Base-by-base conservation (phyloP, 2,113 vertebrate genomes). In the Hippoglossus stenolepis region DNA sequence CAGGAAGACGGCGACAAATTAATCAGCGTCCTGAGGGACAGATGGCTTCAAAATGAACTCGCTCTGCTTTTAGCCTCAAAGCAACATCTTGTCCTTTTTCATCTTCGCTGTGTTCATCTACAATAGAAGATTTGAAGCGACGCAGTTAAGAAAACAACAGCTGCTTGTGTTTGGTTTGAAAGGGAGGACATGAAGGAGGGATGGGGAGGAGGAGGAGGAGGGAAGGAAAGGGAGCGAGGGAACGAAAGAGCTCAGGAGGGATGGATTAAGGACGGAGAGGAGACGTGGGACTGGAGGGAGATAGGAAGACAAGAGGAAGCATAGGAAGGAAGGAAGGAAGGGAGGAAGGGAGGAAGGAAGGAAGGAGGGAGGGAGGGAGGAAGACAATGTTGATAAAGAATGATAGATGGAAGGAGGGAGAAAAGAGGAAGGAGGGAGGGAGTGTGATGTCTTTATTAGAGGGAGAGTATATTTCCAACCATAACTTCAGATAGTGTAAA, bases 1-100 rank as follows among this genome's bases (percentile, higher is more conserved):
- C 84, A 81, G 82, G 68, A 79, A 82, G 64, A n/a, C 20, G 51
- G 20, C 17, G 49, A 86, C 79, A 84, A 84, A 83, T 85, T 82
- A 86, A 87, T 84, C 79, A 81, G 74, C 40, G 35, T 90, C 86
- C 86, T 79, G 72, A 77, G 82, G 84, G 86, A 90, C 84, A 76
- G 80, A 88, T 81, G 81, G 82, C 77, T 82, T 79, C 65, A 79
- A 70, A 81, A 82, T 84, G 80, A 89, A 90, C 78, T 75, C 65
- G 74, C 70, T 73, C 40, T 28, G 66, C 43, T 77, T 80, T 70
- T 17, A 65, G 64, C 85, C 80, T 89, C 73, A 85, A 85, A 89
- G 85, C 66, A 57, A 63, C 67, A 4, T 3, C 24, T 13, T 6
- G 4, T 26, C 24, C 0, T 21, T 24, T 57, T 80, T 73, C 62